Percentiles rank a stretch among this genome's conserved stretches.
phyloP scores from a whole-genome alignment of 2,113 vertebrate genomes.

The Zapus hudsonius region DNA sequence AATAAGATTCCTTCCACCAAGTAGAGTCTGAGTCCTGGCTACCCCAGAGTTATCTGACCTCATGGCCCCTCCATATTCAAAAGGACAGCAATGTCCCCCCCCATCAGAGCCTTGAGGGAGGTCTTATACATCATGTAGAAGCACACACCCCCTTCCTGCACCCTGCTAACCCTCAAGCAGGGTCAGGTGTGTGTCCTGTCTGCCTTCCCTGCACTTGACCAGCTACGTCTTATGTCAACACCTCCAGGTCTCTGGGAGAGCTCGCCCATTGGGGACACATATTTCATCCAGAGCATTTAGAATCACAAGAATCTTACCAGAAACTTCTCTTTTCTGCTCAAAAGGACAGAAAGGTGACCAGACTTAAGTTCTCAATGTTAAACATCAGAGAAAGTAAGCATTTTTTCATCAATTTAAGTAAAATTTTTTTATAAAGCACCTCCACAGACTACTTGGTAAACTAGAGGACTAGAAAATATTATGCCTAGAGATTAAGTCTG shows the following conservation, averaged over 20 bases:
- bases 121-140: accelerated
- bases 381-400: background rate
- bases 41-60: background rate
- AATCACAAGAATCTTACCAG: background rate
- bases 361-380: background rate
- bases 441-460: background rate
- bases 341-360: background rate
- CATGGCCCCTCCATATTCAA: background rate
- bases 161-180: background rate
- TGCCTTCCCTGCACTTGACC: accelerated
- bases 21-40: background rate
- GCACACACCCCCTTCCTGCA: accelerated
- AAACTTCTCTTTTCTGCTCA: background rate
- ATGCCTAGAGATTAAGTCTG: background rate
- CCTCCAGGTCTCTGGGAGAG: too few species aligned
- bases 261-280: background rate
- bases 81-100: background rate
- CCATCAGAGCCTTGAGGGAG: background rate
- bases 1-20: background rate
- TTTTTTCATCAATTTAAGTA: background rate
- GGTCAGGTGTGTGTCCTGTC: background rate
- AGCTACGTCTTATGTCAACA: background rate
- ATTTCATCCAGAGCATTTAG: background rate
- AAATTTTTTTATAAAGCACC: background rate
- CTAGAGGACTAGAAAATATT: background rate